Conservation (phyloP, 2,888 invertebrate genomes). For the Pterobdella sp. region DNA sequence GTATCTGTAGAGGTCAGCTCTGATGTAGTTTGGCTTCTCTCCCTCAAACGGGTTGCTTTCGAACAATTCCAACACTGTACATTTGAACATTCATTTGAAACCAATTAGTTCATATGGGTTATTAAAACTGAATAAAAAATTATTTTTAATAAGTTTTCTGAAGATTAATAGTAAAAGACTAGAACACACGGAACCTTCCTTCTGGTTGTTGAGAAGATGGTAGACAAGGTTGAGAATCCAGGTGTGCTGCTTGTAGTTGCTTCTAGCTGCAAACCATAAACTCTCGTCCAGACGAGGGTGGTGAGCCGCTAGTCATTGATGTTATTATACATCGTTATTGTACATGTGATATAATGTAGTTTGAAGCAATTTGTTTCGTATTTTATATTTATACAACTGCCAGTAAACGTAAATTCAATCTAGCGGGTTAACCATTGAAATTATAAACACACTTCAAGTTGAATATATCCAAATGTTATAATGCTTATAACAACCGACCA, state of each 20-base stretch:
- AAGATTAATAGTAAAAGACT: neutral
- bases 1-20: conserved; percentile 55
- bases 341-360: neutral
- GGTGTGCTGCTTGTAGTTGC: conserved; percentile 62
- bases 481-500: no score
- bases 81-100: neutral
- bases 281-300: conserved; percentile 74
- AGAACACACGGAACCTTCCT: conserved; percentile 41
- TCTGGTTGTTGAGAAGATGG: conserved; percentile 59
- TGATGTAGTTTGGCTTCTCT: conserved; percentile 63
- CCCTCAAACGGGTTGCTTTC: conserved; percentile 57
- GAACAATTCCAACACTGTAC: conserved; percentile 50
- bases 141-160: neutral
- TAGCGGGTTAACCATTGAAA: no score
- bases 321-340: neutral
- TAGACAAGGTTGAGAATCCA: conserved; percentile 68
- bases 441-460: no score
- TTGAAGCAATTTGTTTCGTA: neutral
- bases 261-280: conserved; percentile 71
- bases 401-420: no score
- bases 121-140: neutral
- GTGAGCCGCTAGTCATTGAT: conserved; percentile 60
- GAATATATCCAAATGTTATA: no score
- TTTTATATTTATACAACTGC: no score
- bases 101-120: neutral